These are phyloP conservation scores for Neostethus bicornis DNA, from an alignment of 2,797 vertebrate species.

Conservation along the genomic window DNA sequence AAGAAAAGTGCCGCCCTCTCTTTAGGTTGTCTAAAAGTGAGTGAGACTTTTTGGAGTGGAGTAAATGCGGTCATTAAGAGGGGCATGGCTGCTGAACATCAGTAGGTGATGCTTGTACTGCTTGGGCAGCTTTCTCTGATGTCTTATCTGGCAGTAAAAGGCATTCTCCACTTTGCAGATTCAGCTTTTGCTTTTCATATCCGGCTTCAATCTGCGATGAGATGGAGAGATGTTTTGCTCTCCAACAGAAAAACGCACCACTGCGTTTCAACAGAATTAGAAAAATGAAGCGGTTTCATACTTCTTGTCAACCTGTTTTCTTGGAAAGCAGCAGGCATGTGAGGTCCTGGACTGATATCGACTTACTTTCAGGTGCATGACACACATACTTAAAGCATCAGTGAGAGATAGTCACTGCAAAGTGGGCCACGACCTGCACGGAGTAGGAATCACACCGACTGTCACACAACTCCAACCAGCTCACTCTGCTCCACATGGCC, in stretches of 20 bases:
- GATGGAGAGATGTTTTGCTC: slow-evolving; percentile 24
- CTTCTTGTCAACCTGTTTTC: slow-evolving; percentile 33
- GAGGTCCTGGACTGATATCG: slow-evolving; percentile 48
- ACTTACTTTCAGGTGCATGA: slow-evolving; percentile 64
- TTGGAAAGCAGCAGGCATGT: slow-evolving; percentile 28
- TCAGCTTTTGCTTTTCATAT: slow-evolving; percentile 37
- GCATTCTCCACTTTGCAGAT: slow-evolving; percentile 10
- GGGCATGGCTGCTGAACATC: slow-evolving; percentile 23
- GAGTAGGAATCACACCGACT: slow-evolving; percentile 11
- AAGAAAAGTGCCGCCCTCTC: slow-evolving; percentile 13
- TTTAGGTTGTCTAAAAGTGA: not conserved
- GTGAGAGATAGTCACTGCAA: slow-evolving; percentile 29
- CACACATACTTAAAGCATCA: slow-evolving; percentile 37
- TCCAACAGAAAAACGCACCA: slow-evolving; percentile 12
- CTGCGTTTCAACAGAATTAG: slow-evolving; percentile 9
- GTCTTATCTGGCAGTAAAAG: slow-evolving; percentile 29
- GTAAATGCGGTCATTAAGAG: slow-evolving; percentile 43
- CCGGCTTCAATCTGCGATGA: slow-evolving; percentile 20
- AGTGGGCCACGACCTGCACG: slow-evolving; percentile 31
- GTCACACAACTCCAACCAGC: slow-evolving; percentile 27
- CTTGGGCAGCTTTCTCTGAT: slow-evolving; percentile 13
- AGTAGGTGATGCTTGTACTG: slow-evolving; percentile 20
- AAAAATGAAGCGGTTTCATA: slow-evolving; percentile 44
- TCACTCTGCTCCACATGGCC: slow-evolving; percentile 36
- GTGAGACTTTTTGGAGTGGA: slow-evolving; percentile 16